These are phyloP conservation scores for Pseudomyrmex dendroicus DNA, from an alignment of 1,140 invertebrate species.

Conservation along the genomic window DNA sequence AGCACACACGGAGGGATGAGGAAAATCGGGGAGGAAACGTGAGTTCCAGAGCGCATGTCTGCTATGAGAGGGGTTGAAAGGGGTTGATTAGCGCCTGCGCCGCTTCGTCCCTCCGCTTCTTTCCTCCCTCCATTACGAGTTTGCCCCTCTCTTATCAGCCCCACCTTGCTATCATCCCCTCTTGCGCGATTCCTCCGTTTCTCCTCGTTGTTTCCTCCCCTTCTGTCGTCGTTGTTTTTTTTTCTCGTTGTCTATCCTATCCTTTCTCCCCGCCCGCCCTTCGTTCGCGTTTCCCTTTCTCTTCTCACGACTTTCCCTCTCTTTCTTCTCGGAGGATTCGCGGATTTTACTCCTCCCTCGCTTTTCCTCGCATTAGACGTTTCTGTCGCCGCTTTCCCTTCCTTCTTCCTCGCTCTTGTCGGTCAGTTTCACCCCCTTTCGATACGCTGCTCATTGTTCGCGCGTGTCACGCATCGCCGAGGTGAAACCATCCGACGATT, in stretches of 20 bases:
- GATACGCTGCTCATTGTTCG: conserved; percentile 78
- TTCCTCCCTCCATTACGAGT: conserved; percentile 38
- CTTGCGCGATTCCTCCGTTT: not conserved
- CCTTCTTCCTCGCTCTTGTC: conserved; percentile 50
- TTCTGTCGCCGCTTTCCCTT: conserved; percentile 41
- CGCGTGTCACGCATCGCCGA: conserved; percentile 81
- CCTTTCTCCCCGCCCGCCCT: conserved; percentile 4
- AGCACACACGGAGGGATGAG: no score
- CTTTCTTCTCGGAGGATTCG: conserved; percentile 18
- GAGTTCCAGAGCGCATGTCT: conserved; percentile 72
- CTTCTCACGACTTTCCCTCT: conserved; percentile 52
- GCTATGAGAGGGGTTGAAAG: conserved; percentile 40
- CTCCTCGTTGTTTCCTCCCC: conserved; percentile 28
- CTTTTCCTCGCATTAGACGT: conserved; percentile 2
- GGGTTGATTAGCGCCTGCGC: conserved; percentile 69
- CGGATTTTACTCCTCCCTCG: conserved; percentile 19
- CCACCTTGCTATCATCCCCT: conserved; percentile 28
- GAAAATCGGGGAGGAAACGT: conserved; percentile 46
- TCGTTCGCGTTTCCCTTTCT: conserved; percentile 40
- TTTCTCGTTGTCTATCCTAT: conserved; percentile 37
- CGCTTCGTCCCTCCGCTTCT: conserved; percentile 14
- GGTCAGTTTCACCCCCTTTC: conserved; percentile 69
- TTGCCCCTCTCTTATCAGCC: conserved; percentile 46
- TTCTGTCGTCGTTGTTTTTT: not conserved
- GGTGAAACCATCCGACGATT: conserved; percentile 81